A percentile compares a stretch with the other conserved stretches of the same genome.
Evolutionary conservation across 2,797 vertebrate species (phyloP).

Genomic region (Coreius guichenoti): DNA sequence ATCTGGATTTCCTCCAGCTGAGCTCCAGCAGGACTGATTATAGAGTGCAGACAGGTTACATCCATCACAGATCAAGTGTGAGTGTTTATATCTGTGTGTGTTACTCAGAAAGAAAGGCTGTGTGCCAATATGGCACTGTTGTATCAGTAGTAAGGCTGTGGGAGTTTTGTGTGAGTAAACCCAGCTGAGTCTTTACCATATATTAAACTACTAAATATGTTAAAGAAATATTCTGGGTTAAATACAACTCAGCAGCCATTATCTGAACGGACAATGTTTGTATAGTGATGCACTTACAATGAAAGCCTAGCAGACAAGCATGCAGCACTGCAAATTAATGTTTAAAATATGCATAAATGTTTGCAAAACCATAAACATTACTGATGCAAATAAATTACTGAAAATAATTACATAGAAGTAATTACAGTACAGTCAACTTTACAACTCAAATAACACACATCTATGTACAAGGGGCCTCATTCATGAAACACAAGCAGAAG

Average conservation of each 20-base stretch:
- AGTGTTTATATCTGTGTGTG: conserved; percentile 30
- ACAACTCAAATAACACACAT: background rate
- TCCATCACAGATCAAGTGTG: conserved; percentile 48
- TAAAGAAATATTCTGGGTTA: conserved; percentile 9
- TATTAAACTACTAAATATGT: conserved; percentile 47
- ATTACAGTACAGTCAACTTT: background rate
- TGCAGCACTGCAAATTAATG: background rate
- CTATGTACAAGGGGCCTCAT: background rate
- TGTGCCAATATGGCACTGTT: conserved; percentile 37
- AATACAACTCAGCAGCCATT: background rate
- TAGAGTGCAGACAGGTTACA: conserved; percentile 42
- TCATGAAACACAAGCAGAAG: too few relatives aligned
- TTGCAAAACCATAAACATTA: background rate
- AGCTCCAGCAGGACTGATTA: conserved; percentile 51
- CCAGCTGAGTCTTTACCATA: conserved; percentile 14
- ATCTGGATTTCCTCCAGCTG: conserved; percentile 48
- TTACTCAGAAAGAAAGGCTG: conserved; percentile 2
- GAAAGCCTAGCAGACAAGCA: background rate
- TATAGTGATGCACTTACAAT: background rate
- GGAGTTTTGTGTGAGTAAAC: conserved; percentile 38
- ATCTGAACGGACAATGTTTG: background rate
- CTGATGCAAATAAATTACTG: background rate
- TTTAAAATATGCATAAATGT: background rate
- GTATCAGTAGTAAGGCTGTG: conserved; percentile 21
- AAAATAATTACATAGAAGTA: background rate